phyloP scores from a whole-genome alignment of 2,797 vertebrate genomes.

The Tragelaphus eurycerus region DNA sequence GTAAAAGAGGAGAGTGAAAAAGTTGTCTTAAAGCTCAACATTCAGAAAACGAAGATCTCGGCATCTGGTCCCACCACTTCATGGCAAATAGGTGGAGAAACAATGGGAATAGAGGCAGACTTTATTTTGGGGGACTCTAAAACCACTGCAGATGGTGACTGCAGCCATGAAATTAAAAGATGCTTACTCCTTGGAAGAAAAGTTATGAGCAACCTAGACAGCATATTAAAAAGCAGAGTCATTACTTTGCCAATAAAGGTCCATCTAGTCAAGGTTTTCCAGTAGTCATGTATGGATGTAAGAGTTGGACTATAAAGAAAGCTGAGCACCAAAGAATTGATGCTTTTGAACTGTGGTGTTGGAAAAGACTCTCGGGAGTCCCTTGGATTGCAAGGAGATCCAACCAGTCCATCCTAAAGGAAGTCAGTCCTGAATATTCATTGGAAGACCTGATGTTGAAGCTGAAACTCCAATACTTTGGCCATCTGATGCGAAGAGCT shows the following conservation, averaged over 20 bases:
- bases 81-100: background rate
- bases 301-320: background rate
- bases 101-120: background rate
- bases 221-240: background rate
- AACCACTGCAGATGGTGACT: background rate
- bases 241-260: background rate
- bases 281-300: background rate
- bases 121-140: background rate
- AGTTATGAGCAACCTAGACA: background rate
- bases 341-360: background rate
- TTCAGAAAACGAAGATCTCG: background rate
- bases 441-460: background rate
- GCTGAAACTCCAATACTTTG: background rate
- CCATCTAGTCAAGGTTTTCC: background rate
- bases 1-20: background rate
- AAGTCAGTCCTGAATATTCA: background rate
- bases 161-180: background rate
- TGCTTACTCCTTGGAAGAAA: background rate
- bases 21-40: background rate
- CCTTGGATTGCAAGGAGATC: background rate
- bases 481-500: background rate
- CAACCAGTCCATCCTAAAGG: background rate
- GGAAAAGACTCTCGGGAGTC: background rate
- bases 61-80: background rate
- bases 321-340: background rate